phyloP scores from a whole-genome alignment of 64 coral and sea anemone species.

The Anthopleura sola region DNA sequence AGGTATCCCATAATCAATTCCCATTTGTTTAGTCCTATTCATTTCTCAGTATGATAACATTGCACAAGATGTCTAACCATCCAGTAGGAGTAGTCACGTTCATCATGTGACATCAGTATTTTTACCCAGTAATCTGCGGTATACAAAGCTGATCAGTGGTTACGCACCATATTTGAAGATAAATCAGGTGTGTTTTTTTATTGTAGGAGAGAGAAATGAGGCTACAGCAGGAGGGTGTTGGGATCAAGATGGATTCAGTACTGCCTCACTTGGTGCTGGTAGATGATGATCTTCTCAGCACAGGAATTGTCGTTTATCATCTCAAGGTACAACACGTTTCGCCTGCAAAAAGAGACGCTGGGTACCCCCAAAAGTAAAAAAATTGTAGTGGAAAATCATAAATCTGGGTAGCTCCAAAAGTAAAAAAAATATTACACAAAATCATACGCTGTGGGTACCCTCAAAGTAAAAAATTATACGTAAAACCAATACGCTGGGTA shows the following conservation, averaged over 20 bases:
- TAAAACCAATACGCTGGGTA: no score
- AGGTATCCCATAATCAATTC: constrained; percentile 45
- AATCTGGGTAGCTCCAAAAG: no score
- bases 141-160: no score
- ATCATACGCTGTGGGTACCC: no score
- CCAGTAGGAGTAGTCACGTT: no score
- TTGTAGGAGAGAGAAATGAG: constrained; percentile 92
- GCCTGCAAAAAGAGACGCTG: neutral
- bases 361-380: neutral
- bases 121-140: no score
- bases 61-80: no score
- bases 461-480: no score
- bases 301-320: constrained; percentile 94
- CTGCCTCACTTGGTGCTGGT: constrained; percentile 93
- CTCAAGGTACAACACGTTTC: constrained; percentile 50
- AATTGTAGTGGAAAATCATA: no score
- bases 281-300: constrained; percentile 89
- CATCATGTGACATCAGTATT: no score
- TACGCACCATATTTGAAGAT: no score
- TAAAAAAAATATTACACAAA: no score
- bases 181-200: neutral
- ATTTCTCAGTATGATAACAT: neutral
- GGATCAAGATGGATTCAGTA: constrained; percentile 98
- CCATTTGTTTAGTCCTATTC: neutral
- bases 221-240: constrained; percentile 85